These are phyloP conservation scores for Periplaneta americana DNA, from an alignment of 1,140 invertebrate genomes.

Conservation along the genomic window DNA sequence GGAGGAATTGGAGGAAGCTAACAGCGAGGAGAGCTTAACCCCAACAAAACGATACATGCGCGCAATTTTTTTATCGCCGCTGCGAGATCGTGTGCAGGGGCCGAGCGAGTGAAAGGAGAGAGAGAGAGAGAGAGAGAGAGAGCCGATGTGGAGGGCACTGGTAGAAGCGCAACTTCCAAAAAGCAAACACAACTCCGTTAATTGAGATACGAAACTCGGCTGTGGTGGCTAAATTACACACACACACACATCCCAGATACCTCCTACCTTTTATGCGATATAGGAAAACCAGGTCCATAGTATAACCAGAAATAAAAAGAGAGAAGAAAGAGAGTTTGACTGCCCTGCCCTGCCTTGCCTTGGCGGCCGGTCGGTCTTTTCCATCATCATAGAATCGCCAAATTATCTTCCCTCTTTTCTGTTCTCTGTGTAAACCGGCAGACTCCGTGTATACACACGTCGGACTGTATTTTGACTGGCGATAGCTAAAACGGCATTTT, in stretches of 20 bases:
- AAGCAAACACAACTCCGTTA: slow-evolving; percentile 17
- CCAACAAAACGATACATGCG: neutral
- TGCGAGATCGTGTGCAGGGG: neutral
- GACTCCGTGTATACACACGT: neutral
- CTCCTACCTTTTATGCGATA: slow-evolving; percentile 6
- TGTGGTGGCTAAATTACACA: neutral
- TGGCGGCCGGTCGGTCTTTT: neutral
- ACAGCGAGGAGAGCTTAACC: too few relatives aligned
- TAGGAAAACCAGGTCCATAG: neutral
- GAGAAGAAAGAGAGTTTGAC: neutral
- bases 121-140: slow-evolving; percentile 1
- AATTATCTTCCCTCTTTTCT: slow-evolving; percentile 6
- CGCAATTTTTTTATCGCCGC: neutral
- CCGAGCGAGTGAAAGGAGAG: neutral
- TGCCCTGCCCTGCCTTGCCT: slow-evolving; percentile 7
- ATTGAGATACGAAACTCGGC: slow-evolving; percentile 15
- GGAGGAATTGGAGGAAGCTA: too few relatives aligned
- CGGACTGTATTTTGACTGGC: neutral
- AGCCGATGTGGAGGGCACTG: neutral
- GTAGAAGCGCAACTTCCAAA: slow-evolving; percentile 17
- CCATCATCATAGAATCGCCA: neutral
- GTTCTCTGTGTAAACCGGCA: neutral
- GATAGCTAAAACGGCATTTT: neutral
- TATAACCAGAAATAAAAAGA: neutral
- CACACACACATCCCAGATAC: neutral